Percentiles rank a stretch among this genome's conserved stretches.
Evolutionary conservation across 2,888 invertebrate genomes (phyloP).

Genomic region (Rosalia funebris): DNA sequence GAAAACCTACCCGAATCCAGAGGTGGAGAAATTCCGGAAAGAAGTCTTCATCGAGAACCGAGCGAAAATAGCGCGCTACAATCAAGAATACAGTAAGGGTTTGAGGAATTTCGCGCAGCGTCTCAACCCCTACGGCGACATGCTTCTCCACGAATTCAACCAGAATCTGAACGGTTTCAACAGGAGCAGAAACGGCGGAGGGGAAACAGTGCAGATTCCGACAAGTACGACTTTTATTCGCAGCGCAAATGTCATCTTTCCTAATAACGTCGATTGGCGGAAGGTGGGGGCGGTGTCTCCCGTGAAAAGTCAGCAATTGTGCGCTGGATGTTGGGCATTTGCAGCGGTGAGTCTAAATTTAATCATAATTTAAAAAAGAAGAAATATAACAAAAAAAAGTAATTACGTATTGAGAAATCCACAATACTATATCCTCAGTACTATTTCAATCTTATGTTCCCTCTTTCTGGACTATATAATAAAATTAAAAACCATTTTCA

Average conservation of each 20-base stretch:
- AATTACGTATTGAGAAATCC: too few relatives aligned
- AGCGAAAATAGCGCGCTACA: slow-evolving; percentile 56
- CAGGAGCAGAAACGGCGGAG: slow-evolving; percentile 50
- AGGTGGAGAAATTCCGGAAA: slow-evolving; percentile 55
- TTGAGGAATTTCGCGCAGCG: slow-evolving; percentile 54
- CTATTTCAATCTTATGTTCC: too few relatives aligned
- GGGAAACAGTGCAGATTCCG: slow-evolving; percentile 25
- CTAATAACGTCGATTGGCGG: slow-evolving; percentile 59
- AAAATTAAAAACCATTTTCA: too few relatives aligned
- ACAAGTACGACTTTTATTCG: slow-evolving; percentile 55
- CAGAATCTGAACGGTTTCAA: slow-evolving; percentile 59
- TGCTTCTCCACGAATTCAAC: slow-evolving; percentile 60
- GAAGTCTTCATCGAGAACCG: slow-evolving; percentile 61
- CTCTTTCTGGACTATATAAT: too few relatives aligned
- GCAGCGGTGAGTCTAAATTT: slow-evolving; percentile 61
- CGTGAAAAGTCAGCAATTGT: slow-evolving; percentile 58
- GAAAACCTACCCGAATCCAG: slow-evolving; percentile 55
- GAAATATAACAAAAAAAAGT: too few relatives aligned
- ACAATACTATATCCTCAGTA: too few relatives aligned
- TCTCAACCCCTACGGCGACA: slow-evolving; percentile 59
- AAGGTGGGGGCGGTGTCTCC: slow-evolving; percentile 59
- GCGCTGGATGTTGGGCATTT: slow-evolving; percentile 62
- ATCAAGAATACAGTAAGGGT: slow-evolving; percentile 57
- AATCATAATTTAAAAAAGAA: too few relatives aligned
- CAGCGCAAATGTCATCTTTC: slow-evolving; percentile 58